Evolutionary conservation across 2,113 vertebrate genomes (phyloP).

Genomic region (Elgaria multicarinata): DNA sequence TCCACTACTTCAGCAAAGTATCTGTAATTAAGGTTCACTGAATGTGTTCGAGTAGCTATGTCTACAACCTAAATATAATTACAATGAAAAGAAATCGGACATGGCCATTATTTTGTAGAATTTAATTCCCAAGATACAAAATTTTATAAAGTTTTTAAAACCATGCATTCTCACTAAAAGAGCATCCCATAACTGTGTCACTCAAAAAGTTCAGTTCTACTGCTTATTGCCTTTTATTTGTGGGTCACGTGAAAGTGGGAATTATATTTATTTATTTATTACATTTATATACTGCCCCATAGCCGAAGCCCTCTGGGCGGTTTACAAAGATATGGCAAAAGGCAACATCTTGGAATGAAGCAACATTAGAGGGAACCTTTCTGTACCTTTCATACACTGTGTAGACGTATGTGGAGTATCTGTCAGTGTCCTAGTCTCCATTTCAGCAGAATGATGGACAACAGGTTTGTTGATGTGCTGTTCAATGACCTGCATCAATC

Average conservation of each 20-base stretch:
- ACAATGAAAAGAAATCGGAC: neutral
- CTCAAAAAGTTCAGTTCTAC: neutral
- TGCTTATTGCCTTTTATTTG: neutral
- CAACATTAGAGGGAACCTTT: conserved; percentile 12
- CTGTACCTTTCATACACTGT: conserved; percentile 23
- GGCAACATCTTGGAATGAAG: neutral
- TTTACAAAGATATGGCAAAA: neutral
- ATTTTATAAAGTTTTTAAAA: neutral
- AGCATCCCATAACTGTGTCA: neutral
- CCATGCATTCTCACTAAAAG: neutral
- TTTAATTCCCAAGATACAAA: neutral
- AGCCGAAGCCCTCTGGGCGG: too few species aligned
- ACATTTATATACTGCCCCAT: too few species aligned
- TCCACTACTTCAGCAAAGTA: neutral
- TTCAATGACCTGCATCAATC: conserved; percentile 78
- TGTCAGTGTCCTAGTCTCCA: conserved; percentile 49
- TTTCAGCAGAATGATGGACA: conserved; percentile 70
- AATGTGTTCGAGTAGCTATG: neutral
- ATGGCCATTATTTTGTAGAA: neutral
- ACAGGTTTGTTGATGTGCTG: conserved; percentile 68
- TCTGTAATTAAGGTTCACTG: neutral
- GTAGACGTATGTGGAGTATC: conserved; percentile 41
- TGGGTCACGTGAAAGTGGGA: neutral
- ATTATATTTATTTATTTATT: too few species aligned
- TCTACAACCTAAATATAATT: neutral